These are phyloP conservation scores for Geotrupes spiniger DNA, from an alignment of 2,888 invertebrate species.

Conservation along the genomic window DNA sequence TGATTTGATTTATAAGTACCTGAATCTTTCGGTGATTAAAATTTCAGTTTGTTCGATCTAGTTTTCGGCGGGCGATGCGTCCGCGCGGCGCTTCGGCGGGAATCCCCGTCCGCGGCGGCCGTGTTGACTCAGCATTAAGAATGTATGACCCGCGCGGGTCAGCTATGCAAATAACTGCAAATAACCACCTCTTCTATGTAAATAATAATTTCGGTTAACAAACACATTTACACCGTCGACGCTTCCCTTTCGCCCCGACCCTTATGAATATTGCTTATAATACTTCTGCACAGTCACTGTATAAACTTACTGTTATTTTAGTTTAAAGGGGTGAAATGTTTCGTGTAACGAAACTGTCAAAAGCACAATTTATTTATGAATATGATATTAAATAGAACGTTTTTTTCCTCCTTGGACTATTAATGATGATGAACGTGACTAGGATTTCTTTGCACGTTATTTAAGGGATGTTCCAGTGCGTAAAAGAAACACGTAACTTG, in stretches of 20 bases:
- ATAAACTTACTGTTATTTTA: conserved; percentile 17
- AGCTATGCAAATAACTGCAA: conserved; percentile 46
- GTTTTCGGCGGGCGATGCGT: neutral
- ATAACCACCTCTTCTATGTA: conserved; percentile 50
- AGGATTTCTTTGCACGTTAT: conserved; percentile 12
- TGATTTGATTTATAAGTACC: conserved; percentile 45
- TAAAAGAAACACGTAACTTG: too few species aligned
- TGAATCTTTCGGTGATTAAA: conserved; percentile 48
- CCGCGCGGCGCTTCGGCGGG: conserved; percentile 1
- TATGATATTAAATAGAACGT: conserved; percentile 22
- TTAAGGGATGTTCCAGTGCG: neutral
- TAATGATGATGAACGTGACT: conserved; percentile 19
- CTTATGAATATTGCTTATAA: conserved; percentile 23
- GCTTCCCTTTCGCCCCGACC: conserved; percentile 7
- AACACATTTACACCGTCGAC: conserved; percentile 44
- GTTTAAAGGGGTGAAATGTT: conserved; percentile 17
- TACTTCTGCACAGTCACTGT: conserved; percentile 22
- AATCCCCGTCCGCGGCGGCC: conserved; percentile 32
- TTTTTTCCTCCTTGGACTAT: conserved; percentile 17
- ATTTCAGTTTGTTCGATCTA: conserved; percentile 36
- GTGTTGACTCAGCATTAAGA: conserved; percentile 50
- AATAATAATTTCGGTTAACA: conserved; percentile 54
- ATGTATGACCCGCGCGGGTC: conserved; percentile 47
- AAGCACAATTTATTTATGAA: conserved; percentile 24
- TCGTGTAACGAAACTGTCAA: conserved; percentile 17